A percentile compares a stretch with the other conserved stretches of the same genome.
Evolutionary conservation across 2,888 invertebrate species (phyloP).

Genomic region (Helleia helle): DNA sequence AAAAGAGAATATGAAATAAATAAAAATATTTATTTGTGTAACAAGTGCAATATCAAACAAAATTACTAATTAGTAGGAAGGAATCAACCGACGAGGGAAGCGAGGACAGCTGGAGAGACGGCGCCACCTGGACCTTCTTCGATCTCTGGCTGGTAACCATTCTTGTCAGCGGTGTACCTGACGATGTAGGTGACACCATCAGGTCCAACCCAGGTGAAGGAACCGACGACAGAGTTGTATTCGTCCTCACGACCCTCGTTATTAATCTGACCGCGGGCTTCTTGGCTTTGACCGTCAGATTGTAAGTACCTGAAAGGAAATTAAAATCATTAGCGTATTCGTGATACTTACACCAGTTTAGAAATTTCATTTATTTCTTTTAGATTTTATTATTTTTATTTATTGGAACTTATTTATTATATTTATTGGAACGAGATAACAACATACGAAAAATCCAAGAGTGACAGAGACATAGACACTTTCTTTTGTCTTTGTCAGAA

Average conservation of each 20-base stretch:
- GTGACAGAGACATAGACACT: no score
- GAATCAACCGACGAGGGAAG: slow-evolving; percentile 28
- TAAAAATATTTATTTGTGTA: slow-evolving; percentile 10
- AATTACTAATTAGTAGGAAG: slow-evolving; percentile 10
- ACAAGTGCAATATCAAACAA: background rate
- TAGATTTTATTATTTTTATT: no score
- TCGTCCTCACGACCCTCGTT: slow-evolving; percentile 58
- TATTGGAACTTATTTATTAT: no score
- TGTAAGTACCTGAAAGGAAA: slow-evolving; percentile 38
- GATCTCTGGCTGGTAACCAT: slow-evolving; percentile 39
- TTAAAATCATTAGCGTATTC: background rate
- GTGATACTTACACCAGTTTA: no score
- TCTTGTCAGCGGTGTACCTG: slow-evolving; percentile 56
- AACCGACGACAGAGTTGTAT: slow-evolving; percentile 50
- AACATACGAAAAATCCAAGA: no score
- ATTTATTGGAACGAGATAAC: no score
- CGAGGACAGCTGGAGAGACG: slow-evolving; percentile 27
- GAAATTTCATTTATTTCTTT: no score
- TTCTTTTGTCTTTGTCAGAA: no score
- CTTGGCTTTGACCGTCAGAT: slow-evolving; percentile 48
- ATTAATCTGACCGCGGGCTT: slow-evolving; percentile 52
- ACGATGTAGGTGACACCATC: slow-evolving; percentile 62
- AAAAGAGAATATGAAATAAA: no score
- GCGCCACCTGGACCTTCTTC: slow-evolving; percentile 38
- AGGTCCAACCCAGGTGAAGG: slow-evolving; percentile 57